phyloP scores from a whole-genome alignment of 1,140 invertebrate species.

The Psilanteris sp. region DNA sequence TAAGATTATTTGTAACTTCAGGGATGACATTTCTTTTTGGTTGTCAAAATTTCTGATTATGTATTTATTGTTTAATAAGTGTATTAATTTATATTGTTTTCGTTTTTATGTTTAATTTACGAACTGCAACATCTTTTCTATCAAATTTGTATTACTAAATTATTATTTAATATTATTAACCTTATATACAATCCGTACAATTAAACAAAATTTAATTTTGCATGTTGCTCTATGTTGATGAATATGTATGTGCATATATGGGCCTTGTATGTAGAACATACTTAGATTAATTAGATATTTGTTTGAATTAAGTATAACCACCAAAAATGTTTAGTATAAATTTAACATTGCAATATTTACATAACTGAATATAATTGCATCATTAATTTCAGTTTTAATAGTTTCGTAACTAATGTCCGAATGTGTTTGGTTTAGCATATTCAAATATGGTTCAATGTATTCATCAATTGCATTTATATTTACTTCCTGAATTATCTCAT shows the following conservation, averaged over 20 bases:
- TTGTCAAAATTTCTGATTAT: no score
- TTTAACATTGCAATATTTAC: no score
- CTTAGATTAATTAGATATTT: constrained; percentile 17
- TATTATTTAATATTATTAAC: constrained; percentile 43
- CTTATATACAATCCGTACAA: neutral
- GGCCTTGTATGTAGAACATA: constrained; percentile 47
- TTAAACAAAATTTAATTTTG: constrained; percentile 32
- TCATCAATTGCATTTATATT: neutral
- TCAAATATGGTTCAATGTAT: neutral
- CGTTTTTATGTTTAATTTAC: no score
- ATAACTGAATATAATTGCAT: neutral
- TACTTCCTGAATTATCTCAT: no score
- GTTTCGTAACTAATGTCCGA: neutral
- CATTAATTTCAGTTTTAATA: constrained; percentile 6
- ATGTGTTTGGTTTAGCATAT: constrained; percentile 4
- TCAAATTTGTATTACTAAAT: no score
- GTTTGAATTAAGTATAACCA: constrained; percentile 23
- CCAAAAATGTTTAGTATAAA: no score
- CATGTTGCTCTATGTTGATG: constrained; percentile 54
- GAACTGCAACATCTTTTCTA: no score
- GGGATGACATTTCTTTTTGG: no score
- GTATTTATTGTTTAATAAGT: no score
- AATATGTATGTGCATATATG: constrained; percentile 55
- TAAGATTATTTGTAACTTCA: no score
- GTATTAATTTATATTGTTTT: no score